phyloP scores from a whole-genome alignment of 2,888 invertebrate species.

The Pseudococcus viburni region DNA sequence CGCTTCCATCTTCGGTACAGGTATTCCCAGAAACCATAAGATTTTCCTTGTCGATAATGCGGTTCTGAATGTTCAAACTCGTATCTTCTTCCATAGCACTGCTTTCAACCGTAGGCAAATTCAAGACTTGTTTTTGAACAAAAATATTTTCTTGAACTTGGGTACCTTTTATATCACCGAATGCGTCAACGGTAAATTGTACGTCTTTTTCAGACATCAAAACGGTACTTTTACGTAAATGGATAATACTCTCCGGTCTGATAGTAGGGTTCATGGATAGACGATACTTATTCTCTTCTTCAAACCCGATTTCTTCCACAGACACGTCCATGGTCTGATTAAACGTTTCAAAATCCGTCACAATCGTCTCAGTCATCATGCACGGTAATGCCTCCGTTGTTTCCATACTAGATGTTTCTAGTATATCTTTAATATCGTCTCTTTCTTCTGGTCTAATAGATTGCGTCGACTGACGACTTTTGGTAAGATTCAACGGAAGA shows the following conservation, averaged over 20 bases:
- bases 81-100: no score
- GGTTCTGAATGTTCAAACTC: no score
- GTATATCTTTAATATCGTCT: constrained; percentile 35
- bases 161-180: background rate
- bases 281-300: background rate
- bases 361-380: constrained; percentile 34
- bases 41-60: no score
- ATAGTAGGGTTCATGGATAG: background rate
- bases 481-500: constrained; percentile 42
- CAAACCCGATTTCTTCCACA: background rate
- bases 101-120: no score
- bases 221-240: background rate
- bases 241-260: background rate
- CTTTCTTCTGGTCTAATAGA: background rate
- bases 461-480: background rate
- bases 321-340: constrained; percentile 15
- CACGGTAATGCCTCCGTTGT: constrained; percentile 53
- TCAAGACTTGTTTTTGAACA: no score
- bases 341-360: constrained; percentile 10
- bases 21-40: no score
- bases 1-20: no score
- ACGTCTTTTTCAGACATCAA: background rate
- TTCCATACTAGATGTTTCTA: constrained; percentile 58
- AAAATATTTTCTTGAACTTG: no score
- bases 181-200: background rate